Base-by-base conservation (phyloP, 2,888 invertebrate genomes). In the Sinohyriopsis cumingii region DNA sequence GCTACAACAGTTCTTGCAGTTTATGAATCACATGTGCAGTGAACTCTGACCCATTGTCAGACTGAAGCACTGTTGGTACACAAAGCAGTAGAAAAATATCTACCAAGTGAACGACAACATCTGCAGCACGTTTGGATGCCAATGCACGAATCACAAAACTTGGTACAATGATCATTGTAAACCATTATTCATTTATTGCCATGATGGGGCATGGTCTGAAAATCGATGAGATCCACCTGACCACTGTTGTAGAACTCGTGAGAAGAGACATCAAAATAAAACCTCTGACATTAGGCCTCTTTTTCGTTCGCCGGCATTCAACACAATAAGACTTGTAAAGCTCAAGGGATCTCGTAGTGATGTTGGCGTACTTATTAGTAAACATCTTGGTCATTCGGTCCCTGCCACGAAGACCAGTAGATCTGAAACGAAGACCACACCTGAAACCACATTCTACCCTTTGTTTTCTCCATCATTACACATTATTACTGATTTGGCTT, bases 21-120 rank as follows among this genome's bases (percentile, higher is more conserved):
- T 76, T 65, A 20, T 33, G 61, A 28, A 69, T 68, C 5, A 79
- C 62, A 18, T 62, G 55, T 19, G 73, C 65, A n/a, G 69, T 76
- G 68, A 75, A 77, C 56, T 73, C 73, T 25, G 69, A 67, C 22
- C 71, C 71, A 60, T 72, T 71, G 62, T 71, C 71, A 65, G 63
- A 54, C 68, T 75, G 74, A n/a, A 71, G 68, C 22, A 72, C 69
- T 6, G 57, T 59, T 19, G 71, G 72, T 7, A 69, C 72, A 55
- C 69, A 67, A 25, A 75, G 59, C 53, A 74, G 56, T 45, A 74
- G 71, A 64, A 71, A 69, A 25, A 73, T 66, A 28, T 74, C 71
- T 7, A 74, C 22, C 15, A 74, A 69, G 57, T 74, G 64, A 57
- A 63, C 68, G 24, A 71, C 74, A 25, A 74, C 71, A 54, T 74